These are phyloP conservation scores for Dendrocincla tyrannina DNA, from an alignment of 2,797 vertebrate genomes.

Conservation along the genomic window DNA sequence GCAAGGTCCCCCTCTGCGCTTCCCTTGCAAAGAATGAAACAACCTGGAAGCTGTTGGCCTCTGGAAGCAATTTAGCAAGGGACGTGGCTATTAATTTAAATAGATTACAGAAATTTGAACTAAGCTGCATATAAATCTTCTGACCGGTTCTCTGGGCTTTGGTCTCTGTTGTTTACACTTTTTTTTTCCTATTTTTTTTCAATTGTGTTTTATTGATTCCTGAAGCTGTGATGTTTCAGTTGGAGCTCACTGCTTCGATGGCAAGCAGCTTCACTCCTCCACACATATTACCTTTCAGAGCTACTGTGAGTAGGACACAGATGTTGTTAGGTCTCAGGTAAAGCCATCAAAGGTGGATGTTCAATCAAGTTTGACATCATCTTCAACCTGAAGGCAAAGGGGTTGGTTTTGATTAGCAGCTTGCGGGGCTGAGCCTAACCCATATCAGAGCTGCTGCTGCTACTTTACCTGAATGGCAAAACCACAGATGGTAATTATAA, in stretches of 20 bases:
- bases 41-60: slow-evolving; percentile 49
- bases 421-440: slow-evolving; percentile 49
- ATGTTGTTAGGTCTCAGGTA: slow-evolving; percentile 70
- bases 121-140: slow-evolving; percentile 69
- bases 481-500: slow-evolving; percentile 79
- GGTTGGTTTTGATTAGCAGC: slow-evolving; percentile 80
- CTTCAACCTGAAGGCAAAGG: slow-evolving; percentile 61
- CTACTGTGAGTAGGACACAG: slow-evolving; percentile 66
- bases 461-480: slow-evolving; percentile 74
- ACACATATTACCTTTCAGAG: slow-evolving; percentile 64
- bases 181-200: background rate
- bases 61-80: slow-evolving; percentile 69
- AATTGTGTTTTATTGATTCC: slow-evolving; percentile 56
- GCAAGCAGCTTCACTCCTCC: slow-evolving; percentile 6
- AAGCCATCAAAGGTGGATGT: slow-evolving; percentile 64
- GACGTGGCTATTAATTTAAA: slow-evolving; percentile 70
- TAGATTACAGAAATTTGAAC: slow-evolving; percentile 72
- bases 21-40: slow-evolving; percentile 12
- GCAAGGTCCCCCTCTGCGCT: background rate
- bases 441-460: slow-evolving; percentile 49
- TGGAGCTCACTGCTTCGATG: background rate
- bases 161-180: slow-evolving; percentile 56
- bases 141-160: slow-evolving; percentile 48
- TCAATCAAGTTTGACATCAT: slow-evolving; percentile 71
- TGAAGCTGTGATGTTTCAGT: slow-evolving; percentile 29